Conservation (phyloP, 2,113 vertebrate genomes). For the Microtus ochrogaster region DNA sequence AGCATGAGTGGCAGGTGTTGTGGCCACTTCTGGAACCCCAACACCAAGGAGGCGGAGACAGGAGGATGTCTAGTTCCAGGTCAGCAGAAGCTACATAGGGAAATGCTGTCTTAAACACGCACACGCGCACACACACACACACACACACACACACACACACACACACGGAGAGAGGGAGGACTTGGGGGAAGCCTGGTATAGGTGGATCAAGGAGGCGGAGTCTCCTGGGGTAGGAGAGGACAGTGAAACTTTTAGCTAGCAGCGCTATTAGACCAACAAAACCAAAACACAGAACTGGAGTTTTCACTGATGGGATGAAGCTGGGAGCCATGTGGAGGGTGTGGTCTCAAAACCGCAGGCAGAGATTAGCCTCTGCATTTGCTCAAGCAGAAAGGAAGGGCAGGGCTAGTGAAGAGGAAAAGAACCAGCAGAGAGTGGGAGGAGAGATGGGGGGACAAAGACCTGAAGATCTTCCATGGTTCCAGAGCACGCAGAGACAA, state of each 20-base stretch:
- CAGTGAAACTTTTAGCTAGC: background rate
- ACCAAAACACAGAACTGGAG: background rate
- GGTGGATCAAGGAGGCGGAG: background rate
- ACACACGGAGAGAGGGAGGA: background rate
- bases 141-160: too few species aligned
- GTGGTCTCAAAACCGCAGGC: background rate
- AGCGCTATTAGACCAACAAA: background rate
- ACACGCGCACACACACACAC: too few species aligned
- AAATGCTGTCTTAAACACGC: background rate
- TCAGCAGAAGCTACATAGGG: background rate
- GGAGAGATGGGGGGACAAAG: background rate
- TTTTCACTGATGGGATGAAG: background rate
- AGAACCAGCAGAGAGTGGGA: background rate
- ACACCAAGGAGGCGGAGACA: background rate
- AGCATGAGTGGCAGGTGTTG: background rate
- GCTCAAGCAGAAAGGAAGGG: background rate
- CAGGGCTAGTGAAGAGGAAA: background rate
- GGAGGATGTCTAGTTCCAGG: background rate
- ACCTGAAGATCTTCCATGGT: background rate
- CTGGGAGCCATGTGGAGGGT: background rate
- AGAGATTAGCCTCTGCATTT: background rate
- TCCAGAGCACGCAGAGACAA: conserved; percentile 31
- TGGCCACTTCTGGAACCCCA: background rate
- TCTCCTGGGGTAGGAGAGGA: background rate
- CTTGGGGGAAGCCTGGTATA: background rate